These are phyloP conservation scores for Gerris lacustris DNA, from an alignment of 2,888 invertebrate genomes.

Conservation along the genomic window DNA sequence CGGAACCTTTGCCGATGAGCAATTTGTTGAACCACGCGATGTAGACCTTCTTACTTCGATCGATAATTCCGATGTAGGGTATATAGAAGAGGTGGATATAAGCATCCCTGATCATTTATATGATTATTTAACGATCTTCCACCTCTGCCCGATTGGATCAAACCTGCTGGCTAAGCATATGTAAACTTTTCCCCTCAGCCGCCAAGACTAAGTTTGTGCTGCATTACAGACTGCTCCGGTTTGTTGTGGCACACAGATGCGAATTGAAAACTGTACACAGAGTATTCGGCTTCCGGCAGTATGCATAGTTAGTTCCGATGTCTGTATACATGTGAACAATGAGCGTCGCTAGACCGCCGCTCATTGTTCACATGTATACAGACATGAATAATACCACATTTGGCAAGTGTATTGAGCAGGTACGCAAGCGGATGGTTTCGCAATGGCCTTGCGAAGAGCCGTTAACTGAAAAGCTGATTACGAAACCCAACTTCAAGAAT, in stretches of 20 bases:
- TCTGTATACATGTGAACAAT: constrained; percentile 30
- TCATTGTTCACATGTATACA: too few relatives aligned
- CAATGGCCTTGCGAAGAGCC: constrained; percentile 11
- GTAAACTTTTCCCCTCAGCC: constrained; percentile 19
- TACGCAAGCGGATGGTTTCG: constrained; percentile 14
- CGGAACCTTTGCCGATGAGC: constrained; percentile 7
- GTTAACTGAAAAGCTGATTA: constrained; percentile 11
- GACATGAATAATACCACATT: constrained; percentile 36
- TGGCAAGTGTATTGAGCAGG: constrained; percentile 35
- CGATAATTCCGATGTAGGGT: constrained; percentile 17
- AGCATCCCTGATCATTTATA: constrained; percentile 20
- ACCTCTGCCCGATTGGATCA: constrained; percentile 12
- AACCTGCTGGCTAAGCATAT: constrained; percentile 12
- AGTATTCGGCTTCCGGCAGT: constrained; percentile 32
- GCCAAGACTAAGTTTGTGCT: constrained; percentile 16
- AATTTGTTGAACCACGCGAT: constrained; percentile 18
- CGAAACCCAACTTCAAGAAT: constrained; percentile 12
- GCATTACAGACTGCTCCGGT: constrained; percentile 14
- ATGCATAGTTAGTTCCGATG: constrained; percentile 31
- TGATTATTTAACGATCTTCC: constrained; percentile 17
- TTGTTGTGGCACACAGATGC: constrained; percentile 27
- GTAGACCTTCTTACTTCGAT: constrained; percentile 8
- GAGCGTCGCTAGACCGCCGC: constrained; percentile 26
- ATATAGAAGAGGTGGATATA: constrained; percentile 20
- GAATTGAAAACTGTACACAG: constrained; percentile 32